phyloP scores from a whole-genome alignment of 2,888 invertebrate genomes.

The Patella depressa region DNA sequence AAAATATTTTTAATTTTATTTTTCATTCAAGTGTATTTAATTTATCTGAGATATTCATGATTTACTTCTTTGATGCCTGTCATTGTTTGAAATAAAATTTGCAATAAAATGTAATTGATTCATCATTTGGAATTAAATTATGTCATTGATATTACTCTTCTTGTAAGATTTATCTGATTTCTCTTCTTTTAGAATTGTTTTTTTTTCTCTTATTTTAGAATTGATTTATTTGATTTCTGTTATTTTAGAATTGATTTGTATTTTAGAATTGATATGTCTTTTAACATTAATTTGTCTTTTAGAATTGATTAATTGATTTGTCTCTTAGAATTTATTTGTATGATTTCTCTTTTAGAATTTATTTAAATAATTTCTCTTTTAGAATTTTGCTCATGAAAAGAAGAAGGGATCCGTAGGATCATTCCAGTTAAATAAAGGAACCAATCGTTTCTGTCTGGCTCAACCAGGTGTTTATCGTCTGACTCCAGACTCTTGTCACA shows the following conservation, averaged over 20 bases:
- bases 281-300: background rate
- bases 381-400: conserved; percentile 67
- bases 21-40: no score
- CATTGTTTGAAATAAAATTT: no score
- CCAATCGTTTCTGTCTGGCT: conserved; percentile 82
- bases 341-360: background rate
- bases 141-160: no score
- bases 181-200: background rate
- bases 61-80: no score
- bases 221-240: background rate
- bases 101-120: background rate
- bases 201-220: background rate
- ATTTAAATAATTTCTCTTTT: conserved; percentile 18
- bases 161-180: background rate
- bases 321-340: background rate
- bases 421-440: conserved; percentile 77
- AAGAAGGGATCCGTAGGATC: conserved; percentile 66
- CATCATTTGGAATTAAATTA: background rate
- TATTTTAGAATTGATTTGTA: background rate
- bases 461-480: conserved; percentile 73
- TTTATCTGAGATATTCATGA: no score
- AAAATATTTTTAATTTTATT: no score
- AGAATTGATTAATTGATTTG: background rate
- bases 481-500: conserved; percentile 85
- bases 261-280: background rate